These are phyloP conservation scores for Phaonia tiefii DNA, from an alignment of 2,888 invertebrate genomes.

Conservation along the genomic window DNA sequence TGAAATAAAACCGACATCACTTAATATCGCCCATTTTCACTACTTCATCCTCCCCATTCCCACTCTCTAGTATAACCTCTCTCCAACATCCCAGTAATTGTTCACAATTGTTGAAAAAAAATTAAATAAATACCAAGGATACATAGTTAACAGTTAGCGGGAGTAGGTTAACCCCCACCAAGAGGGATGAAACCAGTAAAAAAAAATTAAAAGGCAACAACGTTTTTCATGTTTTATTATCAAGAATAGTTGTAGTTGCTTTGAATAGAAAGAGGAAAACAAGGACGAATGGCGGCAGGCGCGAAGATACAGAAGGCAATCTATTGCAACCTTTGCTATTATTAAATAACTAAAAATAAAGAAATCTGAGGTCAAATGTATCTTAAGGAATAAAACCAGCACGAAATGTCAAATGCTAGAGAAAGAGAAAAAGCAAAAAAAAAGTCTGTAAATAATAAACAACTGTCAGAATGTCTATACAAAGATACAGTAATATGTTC, in stretches of 20 bases:
- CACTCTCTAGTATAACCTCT: too few species aligned
- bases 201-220: too few species aligned
- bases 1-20: neutral
- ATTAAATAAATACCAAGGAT: conserved; percentile 23
- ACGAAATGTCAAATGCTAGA: neutral
- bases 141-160: neutral
- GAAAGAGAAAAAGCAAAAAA: neutral
- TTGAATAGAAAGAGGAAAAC: neutral
- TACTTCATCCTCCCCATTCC: too few species aligned
- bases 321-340: conserved; percentile 17
- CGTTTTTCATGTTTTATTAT: conserved; percentile 39
- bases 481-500: neutral
- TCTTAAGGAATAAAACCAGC: conserved; percentile 14
- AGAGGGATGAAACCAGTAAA: too few species aligned
- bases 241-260: conserved; percentile 14
- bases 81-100: conserved; percentile 12
- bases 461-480: neutral
- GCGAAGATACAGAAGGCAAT: neutral
- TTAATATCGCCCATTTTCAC: neutral
- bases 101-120: conserved; percentile 25
- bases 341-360: conserved; percentile 10
- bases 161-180: too few species aligned
- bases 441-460: conserved; percentile 3
- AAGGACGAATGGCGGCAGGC: neutral
- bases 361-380: conserved; percentile 33